Conservation (phyloP, 1,140 invertebrate species). For the Hyposmocoma kahamanoa region DNA sequence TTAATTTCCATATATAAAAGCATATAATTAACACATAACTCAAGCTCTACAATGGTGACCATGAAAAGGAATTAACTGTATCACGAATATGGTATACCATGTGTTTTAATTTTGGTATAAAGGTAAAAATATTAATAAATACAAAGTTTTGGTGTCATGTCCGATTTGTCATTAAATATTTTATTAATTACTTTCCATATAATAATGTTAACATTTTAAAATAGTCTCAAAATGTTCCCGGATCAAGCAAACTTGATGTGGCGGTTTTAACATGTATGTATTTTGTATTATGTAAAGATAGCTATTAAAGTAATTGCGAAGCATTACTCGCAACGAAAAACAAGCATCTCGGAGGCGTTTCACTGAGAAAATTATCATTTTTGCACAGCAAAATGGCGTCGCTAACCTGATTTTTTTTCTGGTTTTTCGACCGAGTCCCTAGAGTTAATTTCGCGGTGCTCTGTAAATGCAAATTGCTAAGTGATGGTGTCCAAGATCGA, state of each 20-base stretch:
- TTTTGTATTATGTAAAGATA: conserved; percentile 27
- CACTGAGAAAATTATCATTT: conserved; percentile 41
- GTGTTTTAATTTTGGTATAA: too few species aligned
- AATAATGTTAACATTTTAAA: too few species aligned
- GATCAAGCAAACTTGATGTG: too few species aligned
- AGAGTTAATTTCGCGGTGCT: conserved; percentile 32
- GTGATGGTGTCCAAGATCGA: conserved; percentile 33
- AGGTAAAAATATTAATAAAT: too few species aligned
- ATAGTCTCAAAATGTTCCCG: too few species aligned
- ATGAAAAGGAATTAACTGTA: too few species aligned
- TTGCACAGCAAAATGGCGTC: conserved; percentile 34
- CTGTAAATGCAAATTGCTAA: conserved; percentile 51
- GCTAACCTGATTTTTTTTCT: conserved; percentile 25
- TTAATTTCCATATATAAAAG: neutral
- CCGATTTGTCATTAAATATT: too few species aligned
- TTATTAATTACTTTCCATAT: too few species aligned
- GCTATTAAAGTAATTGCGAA: conserved; percentile 51
- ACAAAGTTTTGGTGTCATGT: too few species aligned
- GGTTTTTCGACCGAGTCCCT: conserved; percentile 18
- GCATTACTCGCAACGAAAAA: conserved; percentile 34
- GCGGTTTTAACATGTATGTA: conserved; percentile 3
- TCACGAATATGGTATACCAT: too few species aligned
- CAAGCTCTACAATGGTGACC: too few species aligned
- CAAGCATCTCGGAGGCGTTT: conserved; percentile 20
- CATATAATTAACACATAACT: too few species aligned